Base-by-base conservation (phyloP, 2,113 vertebrate genomes). In the Theristicus caerulescens region DNA sequence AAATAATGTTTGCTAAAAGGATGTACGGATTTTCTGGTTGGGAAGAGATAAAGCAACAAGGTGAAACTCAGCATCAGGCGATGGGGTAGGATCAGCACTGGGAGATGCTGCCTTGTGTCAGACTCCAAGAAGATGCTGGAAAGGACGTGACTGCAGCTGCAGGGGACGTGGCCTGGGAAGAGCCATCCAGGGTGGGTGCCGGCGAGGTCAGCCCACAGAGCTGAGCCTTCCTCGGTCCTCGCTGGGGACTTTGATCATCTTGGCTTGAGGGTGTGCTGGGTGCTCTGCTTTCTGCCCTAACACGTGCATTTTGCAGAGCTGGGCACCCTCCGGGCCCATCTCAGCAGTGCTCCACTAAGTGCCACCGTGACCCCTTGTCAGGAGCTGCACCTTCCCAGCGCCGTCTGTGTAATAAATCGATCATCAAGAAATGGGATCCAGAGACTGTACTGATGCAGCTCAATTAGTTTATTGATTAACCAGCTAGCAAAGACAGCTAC, bases 391-490 rank as follows among this genome's bases (percentile, higher is more conserved):
- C 73, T 69, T 58, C 70, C 62, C 76, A 29, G 47, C 73, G 66
- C 52, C 7, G 1, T 13, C 74, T 67, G 24, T 61, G 21, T 49
- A 14, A 86, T 46, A 52, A 82, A 71, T 54, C 52, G 40, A 2
- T 71, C 55, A 24, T 25, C 57, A 59, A 76, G 67, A 76, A 80
- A 40, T 0, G 13, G 87, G 32, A 77, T 62, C 42, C 47, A 59
- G 81, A 54, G 62, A 36, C 57, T 1, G 2, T 20, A 51, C 31
- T 25, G 32, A 51, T 71, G 80, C 62, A 64, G 47, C 44, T 93
- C 92, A 40, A 58, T 86, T 76, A 51, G 52, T 51, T 87, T 93
- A 72, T 51, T 83, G 92, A 91, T 88, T 71, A 91, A 66, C 46
- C 51, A 74, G 44, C 59, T n/a, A 59, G 32, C 38, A 51, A 51